Evolutionary conservation across 2,888 invertebrate genomes (phyloP).

Genomic region (Yponomeuta plumbellus): DNA sequence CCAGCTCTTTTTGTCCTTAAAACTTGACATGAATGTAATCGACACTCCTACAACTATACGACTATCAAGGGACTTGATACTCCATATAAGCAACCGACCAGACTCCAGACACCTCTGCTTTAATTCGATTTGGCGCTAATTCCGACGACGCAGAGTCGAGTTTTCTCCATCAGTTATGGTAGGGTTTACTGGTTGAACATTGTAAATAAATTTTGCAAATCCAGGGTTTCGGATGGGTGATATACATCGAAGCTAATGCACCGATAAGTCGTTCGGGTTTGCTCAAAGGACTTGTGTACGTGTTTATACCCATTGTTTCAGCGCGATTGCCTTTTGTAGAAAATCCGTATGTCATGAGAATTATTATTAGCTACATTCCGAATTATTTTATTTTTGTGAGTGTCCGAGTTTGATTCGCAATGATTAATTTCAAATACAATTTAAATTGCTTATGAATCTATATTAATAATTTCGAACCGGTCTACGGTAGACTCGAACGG

Average conservation of each 20-base stretch:
- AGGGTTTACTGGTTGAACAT: not conserved
- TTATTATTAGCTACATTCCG: no score
- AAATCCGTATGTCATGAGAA: no score
- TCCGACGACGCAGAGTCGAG: not conserved
- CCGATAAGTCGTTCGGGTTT: constrained; percentile 57
- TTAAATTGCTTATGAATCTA: no score
- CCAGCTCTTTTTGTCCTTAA: constrained; percentile 52
- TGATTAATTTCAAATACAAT: no score
- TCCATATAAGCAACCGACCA: constrained; percentile 1
- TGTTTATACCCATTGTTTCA: not conserved
- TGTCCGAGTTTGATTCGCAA: no score
- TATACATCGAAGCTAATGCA: constrained; percentile 58
- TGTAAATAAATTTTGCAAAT: constrained; percentile 61
- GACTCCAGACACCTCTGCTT: not conserved
- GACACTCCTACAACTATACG: constrained; percentile 48
- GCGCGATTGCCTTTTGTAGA: not conserved
- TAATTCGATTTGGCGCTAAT: not conserved
- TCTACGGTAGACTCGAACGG: no score
- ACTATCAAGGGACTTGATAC: constrained; percentile 39
- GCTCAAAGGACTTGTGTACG: constrained; percentile 24
- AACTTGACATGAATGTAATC: constrained; percentile 58
- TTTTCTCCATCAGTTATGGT: not conserved
- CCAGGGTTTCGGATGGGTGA: constrained; percentile 52
- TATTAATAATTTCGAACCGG: no score
- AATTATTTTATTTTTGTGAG: no score